phyloP scores from a whole-genome alignment of 2,113 vertebrate genomes.

The Scophthalmus maximus region DNA sequence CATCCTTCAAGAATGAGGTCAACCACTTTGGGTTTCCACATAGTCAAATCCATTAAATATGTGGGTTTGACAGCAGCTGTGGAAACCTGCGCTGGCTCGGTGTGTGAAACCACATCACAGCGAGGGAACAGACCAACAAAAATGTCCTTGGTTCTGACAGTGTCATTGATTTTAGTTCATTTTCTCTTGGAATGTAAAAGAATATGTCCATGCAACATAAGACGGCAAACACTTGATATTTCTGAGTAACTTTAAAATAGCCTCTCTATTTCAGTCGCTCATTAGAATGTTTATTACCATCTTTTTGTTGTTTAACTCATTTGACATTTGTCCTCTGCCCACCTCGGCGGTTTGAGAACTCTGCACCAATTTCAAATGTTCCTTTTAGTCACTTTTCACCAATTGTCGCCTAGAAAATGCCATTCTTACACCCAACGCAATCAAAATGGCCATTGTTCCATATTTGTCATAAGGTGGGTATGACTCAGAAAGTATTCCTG shows the following conservation, averaged over 20 bases:
- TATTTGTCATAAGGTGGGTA: constrained; percentile 21
- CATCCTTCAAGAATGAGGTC: constrained; percentile 66
- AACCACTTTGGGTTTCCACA: constrained; percentile 53
- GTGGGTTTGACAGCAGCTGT: constrained; percentile 44
- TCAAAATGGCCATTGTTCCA: constrained; percentile 26
- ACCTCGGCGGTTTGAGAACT: constrained; percentile 25
- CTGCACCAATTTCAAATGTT: constrained; percentile 27
- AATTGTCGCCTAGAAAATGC: neutral
- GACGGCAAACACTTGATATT: constrained; percentile 34
- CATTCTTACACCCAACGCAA: neutral
- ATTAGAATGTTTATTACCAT: constrained; percentile 22
- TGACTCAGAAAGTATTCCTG: constrained; percentile 25
- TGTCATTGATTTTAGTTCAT: constrained; percentile 16
- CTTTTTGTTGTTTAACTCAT: constrained; percentile 8
- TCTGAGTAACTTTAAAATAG: constrained; percentile 30
- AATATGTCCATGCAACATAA: constrained; percentile 11
- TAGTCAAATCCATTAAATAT: constrained; percentile 61
- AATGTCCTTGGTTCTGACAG: constrained; percentile 11
- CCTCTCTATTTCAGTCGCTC: constrained; percentile 11
- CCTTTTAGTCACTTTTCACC: constrained; percentile 21
- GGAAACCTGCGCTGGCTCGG: constrained; percentile 14
- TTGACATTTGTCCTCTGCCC: constrained; percentile 20
- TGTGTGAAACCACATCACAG: neutral
- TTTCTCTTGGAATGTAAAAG: constrained; percentile 9
- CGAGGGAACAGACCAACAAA: constrained; percentile 26